Percentiles rank a stretch among this genome's conserved stretches.
phyloP scores from a whole-genome alignment of 1,140 invertebrate species.

The Eueides isabella region DNA sequence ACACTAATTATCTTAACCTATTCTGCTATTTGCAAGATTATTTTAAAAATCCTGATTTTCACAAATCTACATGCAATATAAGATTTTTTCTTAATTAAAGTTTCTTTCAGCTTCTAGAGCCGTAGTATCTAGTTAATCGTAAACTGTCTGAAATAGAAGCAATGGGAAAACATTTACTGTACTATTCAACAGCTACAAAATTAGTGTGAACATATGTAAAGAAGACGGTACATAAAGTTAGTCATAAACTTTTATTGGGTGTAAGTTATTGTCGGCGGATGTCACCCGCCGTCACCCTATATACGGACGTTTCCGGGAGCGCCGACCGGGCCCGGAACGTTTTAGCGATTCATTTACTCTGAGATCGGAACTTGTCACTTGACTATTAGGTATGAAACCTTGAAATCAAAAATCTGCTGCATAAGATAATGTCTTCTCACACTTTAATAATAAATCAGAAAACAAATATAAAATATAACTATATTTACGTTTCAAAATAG shows the following conservation, averaged over 20 bases:
- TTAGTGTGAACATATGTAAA: slow-evolving; percentile 1
- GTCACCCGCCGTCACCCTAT: slow-evolving; percentile 25
- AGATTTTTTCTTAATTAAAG: no score
- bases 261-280: slow-evolving; percentile 24
- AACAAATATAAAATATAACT: no score
- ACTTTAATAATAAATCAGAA: no score
- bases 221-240: not conserved
- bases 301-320: slow-evolving; percentile 44
- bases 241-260: not conserved
- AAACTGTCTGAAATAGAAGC: not conserved
- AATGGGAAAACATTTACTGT: not conserved
- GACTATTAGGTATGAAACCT: not conserved
- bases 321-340: slow-evolving; percentile 30
- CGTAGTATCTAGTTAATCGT: no score
- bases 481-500: no score
- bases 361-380: not conserved
- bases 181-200: not conserved
- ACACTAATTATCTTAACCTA: no score
- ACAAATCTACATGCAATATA: no score
- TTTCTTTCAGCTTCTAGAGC: no score
- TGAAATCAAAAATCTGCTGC: not conserved
- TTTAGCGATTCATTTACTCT: slow-evolving; percentile 3
- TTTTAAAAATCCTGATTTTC: no score
- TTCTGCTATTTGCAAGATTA: no score
- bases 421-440: not conserved